These are phyloP conservation scores for Cheilosia soror DNA, from an alignment of 2,888 invertebrate genomes.

Conservation along the genomic window DNA sequence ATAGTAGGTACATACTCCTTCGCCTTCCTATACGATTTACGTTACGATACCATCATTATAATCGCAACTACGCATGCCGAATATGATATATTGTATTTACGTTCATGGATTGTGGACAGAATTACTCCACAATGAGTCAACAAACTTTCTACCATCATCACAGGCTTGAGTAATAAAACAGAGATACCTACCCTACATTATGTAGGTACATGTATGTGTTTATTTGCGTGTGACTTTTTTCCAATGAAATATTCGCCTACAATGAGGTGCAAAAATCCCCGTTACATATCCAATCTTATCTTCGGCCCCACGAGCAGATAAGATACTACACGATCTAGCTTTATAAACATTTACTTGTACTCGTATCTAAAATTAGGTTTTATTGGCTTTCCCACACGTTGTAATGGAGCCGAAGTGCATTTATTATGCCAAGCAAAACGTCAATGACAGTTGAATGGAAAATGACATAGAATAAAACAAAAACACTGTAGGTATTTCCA, in stretches of 20 bases:
- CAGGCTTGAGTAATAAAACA: constrained; percentile 46
- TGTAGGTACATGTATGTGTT: background rate
- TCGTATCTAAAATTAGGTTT: constrained; percentile 33
- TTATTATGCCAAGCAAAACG: constrained; percentile 1
- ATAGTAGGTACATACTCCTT: background rate
- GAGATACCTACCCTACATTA: constrained; percentile 2
- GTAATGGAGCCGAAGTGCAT: background rate
- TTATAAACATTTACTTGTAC: constrained; percentile 40
- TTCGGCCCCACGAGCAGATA: constrained; percentile 27
- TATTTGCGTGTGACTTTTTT: constrained; percentile 14
- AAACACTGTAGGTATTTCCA: constrained; percentile 8
- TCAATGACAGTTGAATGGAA: constrained; percentile 53
- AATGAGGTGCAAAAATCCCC: constrained; percentile 39
- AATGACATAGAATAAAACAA: background rate
- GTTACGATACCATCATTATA: constrained; percentile 18
- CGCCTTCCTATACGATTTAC: background rate
- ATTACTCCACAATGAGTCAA: constrained; percentile 39
- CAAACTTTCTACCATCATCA: background rate
- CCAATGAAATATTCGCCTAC: constrained; percentile 36
- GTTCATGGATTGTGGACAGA: background rate
- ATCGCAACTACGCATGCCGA: constrained; percentile 26
- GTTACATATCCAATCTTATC: constrained; percentile 42
- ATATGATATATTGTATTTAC: constrained; percentile 24
- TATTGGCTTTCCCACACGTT: constrained; percentile 44
- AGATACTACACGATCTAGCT: constrained; percentile 38